Base-by-base conservation (phyloP, 2,113 vertebrate species). In the Pseudorhombus dupliciocellatus region DNA sequence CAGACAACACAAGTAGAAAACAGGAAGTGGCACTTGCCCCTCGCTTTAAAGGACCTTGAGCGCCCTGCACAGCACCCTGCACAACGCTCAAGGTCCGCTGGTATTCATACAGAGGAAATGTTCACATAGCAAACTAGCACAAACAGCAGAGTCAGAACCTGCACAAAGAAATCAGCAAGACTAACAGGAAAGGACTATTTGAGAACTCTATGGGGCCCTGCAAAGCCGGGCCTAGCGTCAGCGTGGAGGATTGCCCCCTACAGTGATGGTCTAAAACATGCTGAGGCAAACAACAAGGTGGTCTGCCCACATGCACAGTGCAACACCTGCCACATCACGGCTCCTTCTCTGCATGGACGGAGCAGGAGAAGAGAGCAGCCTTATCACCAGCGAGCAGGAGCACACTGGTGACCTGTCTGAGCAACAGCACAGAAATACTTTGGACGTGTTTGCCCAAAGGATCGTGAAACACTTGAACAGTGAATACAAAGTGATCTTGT, bases 181-280 rank as follows among this genome's bases (percentile, higher is more conserved):
- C 57, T 34, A 14, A 58, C 40, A 46, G 46, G 26, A 24, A 12
- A 68, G 10, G 34, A 44, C 52, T 50, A 5, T 15, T n/a, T 24
- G 50, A 67, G 24, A 55, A 61, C 24, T 52, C 21, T 65, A 4
- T 70, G 54, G 53, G 59, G 60, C 44, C 16, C 22, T 1, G 40
- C 10, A 46, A 30, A 10, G 68, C 7, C 24, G 50, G 42, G 21
- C 4, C 65, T 26, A 7, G 20, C 34, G 44, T 26, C 34, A n/a
- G 65, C 1, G 7, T 44, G 20, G 2, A 11, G 25, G 51, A 54
- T 30, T 64, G 4, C 37, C 10, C 20, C 56, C 30, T 22, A 21
- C 53, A 55, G 15, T 12, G 24, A 11, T 16, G 25, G 26, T 14
- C 53, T 6, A 4, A 28, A 16, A 55, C 26, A 28, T 28, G 46